These are phyloP conservation scores for Limnephilus lunatus DNA, from an alignment of 2,888 invertebrate genomes.

Conservation along the genomic window DNA sequence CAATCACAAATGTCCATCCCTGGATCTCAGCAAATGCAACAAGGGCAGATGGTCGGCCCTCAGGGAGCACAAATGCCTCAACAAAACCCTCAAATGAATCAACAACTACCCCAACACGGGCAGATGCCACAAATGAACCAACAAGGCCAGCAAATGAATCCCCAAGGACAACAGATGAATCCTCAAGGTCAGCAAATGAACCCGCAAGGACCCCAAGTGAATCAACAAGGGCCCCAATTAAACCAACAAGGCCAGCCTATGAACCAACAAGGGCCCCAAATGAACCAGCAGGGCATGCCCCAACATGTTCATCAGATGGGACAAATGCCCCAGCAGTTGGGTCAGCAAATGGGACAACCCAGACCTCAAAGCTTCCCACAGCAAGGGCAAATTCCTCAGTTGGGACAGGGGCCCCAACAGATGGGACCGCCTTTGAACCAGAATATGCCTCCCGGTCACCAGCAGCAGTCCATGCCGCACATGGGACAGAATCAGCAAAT, in stretches of 20 bases:
- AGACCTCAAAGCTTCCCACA: constrained; percentile 69
- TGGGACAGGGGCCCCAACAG: constrained; percentile 68
- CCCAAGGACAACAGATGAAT: constrained; percentile 68
- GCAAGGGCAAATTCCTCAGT: constrained; percentile 68
- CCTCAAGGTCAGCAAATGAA: constrained; percentile 68
- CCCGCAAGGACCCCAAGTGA: constrained; percentile 67
- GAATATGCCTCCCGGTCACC: constrained; percentile 53
- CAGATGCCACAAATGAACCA: constrained; percentile 68
- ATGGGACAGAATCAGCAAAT: constrained; percentile 57
- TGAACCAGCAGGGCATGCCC: constrained; percentile 68
- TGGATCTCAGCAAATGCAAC: constrained; percentile 67
- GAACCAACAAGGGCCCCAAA: constrained; percentile 67
- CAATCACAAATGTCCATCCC: constrained; percentile 69
- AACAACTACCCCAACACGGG: constrained; percentile 68
- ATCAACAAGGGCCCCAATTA: constrained; percentile 68
- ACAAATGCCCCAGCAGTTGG: constrained; percentile 68
- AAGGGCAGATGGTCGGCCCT: constrained; percentile 60
- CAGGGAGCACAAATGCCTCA: constrained; percentile 56
- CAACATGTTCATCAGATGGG: constrained; percentile 64
- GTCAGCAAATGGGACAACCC: constrained; percentile 68
- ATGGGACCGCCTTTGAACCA: constrained; percentile 65
- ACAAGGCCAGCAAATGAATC: constrained; percentile 67
- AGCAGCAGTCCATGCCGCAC: constrained; percentile 61
- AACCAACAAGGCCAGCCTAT: constrained; percentile 68
- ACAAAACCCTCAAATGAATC: constrained; percentile 61